A percentile compares a stretch with the other conserved stretches of the same genome.
Conservation (phyloP, 1,140 invertebrate genomes). For the Aricia agestis region DNA sequence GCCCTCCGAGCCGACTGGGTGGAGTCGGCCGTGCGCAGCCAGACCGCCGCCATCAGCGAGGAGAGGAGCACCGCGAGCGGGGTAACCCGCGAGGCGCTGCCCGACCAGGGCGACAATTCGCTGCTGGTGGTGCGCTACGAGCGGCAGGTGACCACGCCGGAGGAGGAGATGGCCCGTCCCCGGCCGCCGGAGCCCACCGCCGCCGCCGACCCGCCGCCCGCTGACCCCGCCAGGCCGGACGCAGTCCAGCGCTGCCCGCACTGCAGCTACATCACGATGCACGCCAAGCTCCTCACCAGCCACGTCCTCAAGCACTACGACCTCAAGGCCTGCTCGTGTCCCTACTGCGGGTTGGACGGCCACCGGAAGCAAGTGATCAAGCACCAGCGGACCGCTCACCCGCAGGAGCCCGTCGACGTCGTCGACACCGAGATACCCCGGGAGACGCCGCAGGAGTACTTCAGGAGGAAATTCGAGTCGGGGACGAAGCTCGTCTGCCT, state of each 20-base stretch:
- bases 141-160: conserved; percentile 43
- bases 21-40: conserved; percentile 36
- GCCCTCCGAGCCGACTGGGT: conserved; percentile 47
- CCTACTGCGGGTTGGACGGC: conserved; percentile 37
- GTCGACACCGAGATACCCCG: conserved; percentile 27
- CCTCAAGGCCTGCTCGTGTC: conserved; percentile 43
- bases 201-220: conserved; percentile 27
- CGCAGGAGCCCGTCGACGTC: conserved; percentile 1
- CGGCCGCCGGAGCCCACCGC: conserved; percentile 2
- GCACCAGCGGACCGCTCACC: conserved; percentile 35
- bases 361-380: conserved; percentile 24
- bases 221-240: neutral
- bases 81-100: neutral
- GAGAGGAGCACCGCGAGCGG: neutral
- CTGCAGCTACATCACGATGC: conserved; percentile 32
- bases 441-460: conserved; percentile 17
- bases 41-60: conserved; percentile 38
- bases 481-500: conserved; percentile 36
- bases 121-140: conserved; percentile 57
- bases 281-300: conserved; percentile 17
- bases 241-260: conserved; percentile 30
- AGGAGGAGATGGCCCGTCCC: conserved; percentile 26
- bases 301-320: conserved; percentile 49
- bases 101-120: conserved; percentile 39
- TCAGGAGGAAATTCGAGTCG: conserved; percentile 17